phyloP scores from a whole-genome alignment of 2,888 invertebrate genomes.

The Lasioglossum oenotherae region DNA sequence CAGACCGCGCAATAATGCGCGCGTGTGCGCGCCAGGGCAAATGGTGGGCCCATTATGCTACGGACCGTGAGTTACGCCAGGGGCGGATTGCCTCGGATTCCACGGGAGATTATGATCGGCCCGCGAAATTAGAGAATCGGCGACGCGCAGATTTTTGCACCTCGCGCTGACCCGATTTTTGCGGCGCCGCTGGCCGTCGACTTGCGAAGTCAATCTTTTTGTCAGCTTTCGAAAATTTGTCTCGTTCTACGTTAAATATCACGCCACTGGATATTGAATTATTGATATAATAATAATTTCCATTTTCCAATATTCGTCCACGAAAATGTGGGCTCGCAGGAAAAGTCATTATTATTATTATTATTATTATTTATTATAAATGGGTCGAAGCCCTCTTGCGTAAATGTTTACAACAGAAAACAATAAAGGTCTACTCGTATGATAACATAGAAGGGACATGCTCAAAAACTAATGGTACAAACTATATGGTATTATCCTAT shows the following conservation, averaged over 20 bases:
- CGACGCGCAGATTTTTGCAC: conserved; percentile 5
- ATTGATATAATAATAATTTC: neutral
- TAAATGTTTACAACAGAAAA: too few relatives aligned
- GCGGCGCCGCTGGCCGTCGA: neutral
- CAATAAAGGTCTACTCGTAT: too few relatives aligned
- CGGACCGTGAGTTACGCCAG: conserved; percentile 65
- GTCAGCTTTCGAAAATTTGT: too few relatives aligned
- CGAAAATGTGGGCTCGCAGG: neutral
- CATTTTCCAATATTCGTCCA: neutral
- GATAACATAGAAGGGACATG: too few relatives aligned
- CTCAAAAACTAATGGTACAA: too few relatives aligned
- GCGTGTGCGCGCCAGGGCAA: conserved; percentile 75
- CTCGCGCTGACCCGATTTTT: neutral
- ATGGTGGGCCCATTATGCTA: conserved; percentile 77
- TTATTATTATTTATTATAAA: too few relatives aligned
- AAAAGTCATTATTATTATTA: neutral
- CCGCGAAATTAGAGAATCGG: conserved; percentile 45
- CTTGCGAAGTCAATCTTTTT: too few relatives aligned
- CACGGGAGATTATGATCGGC: conserved; percentile 61
- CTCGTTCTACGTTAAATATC: too few relatives aligned
- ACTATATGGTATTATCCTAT: too few relatives aligned
- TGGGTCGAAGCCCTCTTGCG: too few relatives aligned
- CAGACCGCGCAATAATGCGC: conserved; percentile 68
- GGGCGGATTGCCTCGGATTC: conserved; percentile 63
- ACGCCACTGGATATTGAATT: neutral